Base-by-base conservation (phyloP, 2,113 vertebrate species). In the Larimichthys crocea region DNA sequence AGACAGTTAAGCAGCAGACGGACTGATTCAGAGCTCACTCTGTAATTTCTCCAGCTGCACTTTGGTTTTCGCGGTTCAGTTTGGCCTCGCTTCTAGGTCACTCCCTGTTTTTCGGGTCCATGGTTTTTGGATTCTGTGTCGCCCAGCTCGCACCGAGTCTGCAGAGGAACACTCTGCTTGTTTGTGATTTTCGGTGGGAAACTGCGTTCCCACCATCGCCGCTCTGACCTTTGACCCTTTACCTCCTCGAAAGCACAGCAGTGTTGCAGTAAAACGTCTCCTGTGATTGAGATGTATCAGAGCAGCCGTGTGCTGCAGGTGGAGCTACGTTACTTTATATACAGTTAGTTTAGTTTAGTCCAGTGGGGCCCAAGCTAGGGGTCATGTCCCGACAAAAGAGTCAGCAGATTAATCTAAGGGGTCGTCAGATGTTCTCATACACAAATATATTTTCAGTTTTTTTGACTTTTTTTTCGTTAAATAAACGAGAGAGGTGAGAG, bases 11-110 rank as follows among this genome's bases (percentile, higher is more conserved):
- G 8, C 14, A 17, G 69, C 42, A 59, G 22, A 19, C 26, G 2
- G 48, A 4, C 72, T n/a, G 17, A 26, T 16, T 52, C 48, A 19
- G 26, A 50, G 44, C 44, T 35, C 26, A 40, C 55, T 15, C 65
- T 74, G 69, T 74, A 50, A 52, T 80, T 52, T 52, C 19, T 72
- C 5, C 61, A 64, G 77, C 50, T 72, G 49, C 17, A 14, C 22
- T 72, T 26, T 74, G 77, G 59, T 40, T 65, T 35, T 48, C 0
- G 78, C 52, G 53, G 69, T 26, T 80, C 61, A 49, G n/a, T 60
- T 67, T 74, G 53, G 61, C 62, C 29, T 22, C 3, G 5, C 42
- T 20, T 72, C 6, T 5, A 5, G 22, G 10, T 80, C 61, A 16
- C 69, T 66, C 61, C 60, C 78, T 52, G 69, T 26, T 26, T 59